Evolutionary conservation across 2,113 vertebrate species (phyloP), one percentile per base, ranked within the genome.

Genomic region (Entomyzon cyanotis): DNA sequence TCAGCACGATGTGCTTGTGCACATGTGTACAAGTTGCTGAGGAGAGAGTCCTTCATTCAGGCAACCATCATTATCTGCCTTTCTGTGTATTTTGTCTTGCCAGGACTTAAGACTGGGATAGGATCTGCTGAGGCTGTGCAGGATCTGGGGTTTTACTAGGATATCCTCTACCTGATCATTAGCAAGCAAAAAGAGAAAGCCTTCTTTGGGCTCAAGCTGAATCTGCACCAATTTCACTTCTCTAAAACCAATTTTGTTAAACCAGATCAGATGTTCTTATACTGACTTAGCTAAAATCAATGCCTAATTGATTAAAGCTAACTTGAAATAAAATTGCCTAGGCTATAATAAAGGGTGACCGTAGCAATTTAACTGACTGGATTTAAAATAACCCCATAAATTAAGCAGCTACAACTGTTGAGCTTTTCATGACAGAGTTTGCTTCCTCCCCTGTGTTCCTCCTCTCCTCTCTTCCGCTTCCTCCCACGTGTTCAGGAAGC

Each of bases 381-480:
- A 95, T 96, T 97, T 95, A 93, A 95, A 96, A 95, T 93, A 95
- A 96, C 93, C 63, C 84, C 75, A 90, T 95, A 82, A 95, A 83
- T 95, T 93, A 96, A 80, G 63, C 55, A 90, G 78, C 87, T 93
- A 93, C 87, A 94, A 65, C 67, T 74, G 68, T 73, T 1, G 0
- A 81, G 92, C 46, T 90, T 95, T 95, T 81, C 79, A 77, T 77
- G 85, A 62, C 84, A 31, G 55, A 35, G 35, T 94, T 93, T 95
- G 75, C 85, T 88, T 96, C 71, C 64, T 95, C 20, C 68, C 71
- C 90, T 92, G 35, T 84, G 68, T 39, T 39, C 39, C 39, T 39
- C 39, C 39, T 39, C 39, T 39, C 39, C 39, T 39, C 39, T 12
- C 39, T 12, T 39, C 39, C 39, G 39, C 39, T 39, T 39, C 39